Conservation (phyloP, 2,113 vertebrate species). For the Sinocyclocheilus rhinocerous region DNA sequence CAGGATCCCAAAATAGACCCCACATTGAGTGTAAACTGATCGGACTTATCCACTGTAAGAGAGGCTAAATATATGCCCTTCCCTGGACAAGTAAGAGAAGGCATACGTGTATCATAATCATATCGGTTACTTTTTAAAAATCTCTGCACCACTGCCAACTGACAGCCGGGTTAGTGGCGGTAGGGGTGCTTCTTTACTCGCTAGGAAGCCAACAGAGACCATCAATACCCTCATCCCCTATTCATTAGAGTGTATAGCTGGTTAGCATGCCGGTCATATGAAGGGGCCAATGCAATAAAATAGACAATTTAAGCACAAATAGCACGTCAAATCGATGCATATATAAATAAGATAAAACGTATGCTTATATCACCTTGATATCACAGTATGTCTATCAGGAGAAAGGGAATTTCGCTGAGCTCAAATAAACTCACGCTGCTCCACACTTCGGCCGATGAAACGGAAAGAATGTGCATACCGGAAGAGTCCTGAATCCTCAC, state of each 20-base stretch:
- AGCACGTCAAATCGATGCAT: neutral
- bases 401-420: slow-evolving; percentile 22
- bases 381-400: slow-evolving; percentile 17
- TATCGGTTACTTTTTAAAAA: neutral
- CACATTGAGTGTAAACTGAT: slow-evolving; percentile 54
- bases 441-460: slow-evolving; percentile 44
- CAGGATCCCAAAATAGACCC: slow-evolving; percentile 52
- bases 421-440: slow-evolving; percentile 38
- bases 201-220: neutral
- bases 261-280: slow-evolving; percentile 42
- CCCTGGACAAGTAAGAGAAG: slow-evolving; percentile 15
- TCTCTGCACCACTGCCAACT: neutral
- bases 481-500: slow-evolving; percentile 35
- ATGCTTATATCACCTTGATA: slow-evolving; percentile 54
- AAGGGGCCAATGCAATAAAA: neutral
- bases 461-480: slow-evolving; percentile 52
- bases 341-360: neutral
- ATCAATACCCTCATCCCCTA: neutral
- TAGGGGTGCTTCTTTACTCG: neutral
- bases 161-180: neutral
- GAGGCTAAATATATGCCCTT: slow-evolving; percentile 39
- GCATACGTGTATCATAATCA: neutral
- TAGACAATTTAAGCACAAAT: neutral
- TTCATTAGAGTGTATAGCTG: slow-evolving; percentile 47
- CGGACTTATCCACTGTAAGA: neutral